Conservation (phyloP, 2,888 invertebrate species). For the Sycophila texana region DNA sequence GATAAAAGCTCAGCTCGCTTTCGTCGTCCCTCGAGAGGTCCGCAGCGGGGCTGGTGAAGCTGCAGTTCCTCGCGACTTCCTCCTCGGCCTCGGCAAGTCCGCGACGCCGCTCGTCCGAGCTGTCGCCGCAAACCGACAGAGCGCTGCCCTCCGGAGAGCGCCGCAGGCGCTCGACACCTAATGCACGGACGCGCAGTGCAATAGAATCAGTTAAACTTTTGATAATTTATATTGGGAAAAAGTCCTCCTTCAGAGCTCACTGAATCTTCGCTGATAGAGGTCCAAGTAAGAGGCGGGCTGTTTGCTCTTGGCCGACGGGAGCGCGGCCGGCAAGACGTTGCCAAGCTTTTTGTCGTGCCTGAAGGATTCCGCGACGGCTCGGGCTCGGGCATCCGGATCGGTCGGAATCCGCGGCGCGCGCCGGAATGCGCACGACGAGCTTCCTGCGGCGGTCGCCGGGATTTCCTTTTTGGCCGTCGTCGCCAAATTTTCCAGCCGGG, state of each 20-base stretch:
- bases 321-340: constrained; percentile 53
- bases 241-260: too few relatives aligned
- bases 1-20: constrained; percentile 67
- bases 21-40: constrained; percentile 65
- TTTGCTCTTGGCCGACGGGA: constrained; percentile 46
- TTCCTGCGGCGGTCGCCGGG: not conserved
- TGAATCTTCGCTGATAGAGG: constrained; percentile 63
- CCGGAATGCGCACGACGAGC: constrained; percentile 8
- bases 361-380: constrained; percentile 16
- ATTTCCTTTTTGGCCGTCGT: constrained; percentile 38
- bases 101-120: constrained; percentile 58
- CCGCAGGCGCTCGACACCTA: constrained; percentile 50
- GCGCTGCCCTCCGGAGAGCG: constrained; percentile 62
- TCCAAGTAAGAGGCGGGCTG: constrained; percentile 65
- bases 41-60: not conserved
- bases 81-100: not conserved
- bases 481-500: constrained; percentile 19
- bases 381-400: not conserved
- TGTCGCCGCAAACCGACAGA: constrained; percentile 67
- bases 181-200: not conserved
- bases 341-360: constrained; percentile 64
- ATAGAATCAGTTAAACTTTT: too few relatives aligned
- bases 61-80: not conserved
- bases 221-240: too few relatives aligned
- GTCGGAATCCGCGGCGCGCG: constrained; percentile 21